These are phyloP conservation scores for Melanerpes aurifrons DNA, from an alignment of 2,113 vertebrate genomes.

Conservation along the genomic window DNA sequence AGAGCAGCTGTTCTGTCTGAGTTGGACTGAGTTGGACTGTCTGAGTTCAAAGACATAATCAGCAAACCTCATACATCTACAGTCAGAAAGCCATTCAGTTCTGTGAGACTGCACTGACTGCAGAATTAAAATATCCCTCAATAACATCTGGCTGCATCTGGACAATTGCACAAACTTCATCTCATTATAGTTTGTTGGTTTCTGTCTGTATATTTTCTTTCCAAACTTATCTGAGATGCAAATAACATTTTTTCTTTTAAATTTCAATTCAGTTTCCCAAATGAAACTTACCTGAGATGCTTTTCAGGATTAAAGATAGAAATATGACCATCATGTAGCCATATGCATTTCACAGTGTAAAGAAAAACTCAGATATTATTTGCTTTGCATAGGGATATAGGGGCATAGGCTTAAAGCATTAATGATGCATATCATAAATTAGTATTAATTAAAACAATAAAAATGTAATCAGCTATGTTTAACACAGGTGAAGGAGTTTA, in stretches of 20 bases:
- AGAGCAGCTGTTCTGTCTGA: constrained; percentile 72
- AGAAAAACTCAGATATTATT: neutral
- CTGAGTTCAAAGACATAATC: constrained; percentile 76
- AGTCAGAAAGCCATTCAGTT: constrained; percentile 53
- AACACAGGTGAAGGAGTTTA: neutral
- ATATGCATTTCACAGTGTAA: neutral
- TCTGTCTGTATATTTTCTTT: constrained; percentile 23
- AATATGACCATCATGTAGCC: neutral
- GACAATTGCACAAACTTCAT: constrained; percentile 33
- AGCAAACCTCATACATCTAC: constrained; percentile 54
- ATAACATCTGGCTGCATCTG: constrained; percentile 82
- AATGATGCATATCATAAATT: neutral
- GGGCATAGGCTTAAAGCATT: neutral
- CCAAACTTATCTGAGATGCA: constrained; percentile 37
- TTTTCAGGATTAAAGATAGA: neutral
- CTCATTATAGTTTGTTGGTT: constrained; percentile 56
- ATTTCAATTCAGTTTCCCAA: neutral
- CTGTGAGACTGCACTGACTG: constrained; percentile 18
- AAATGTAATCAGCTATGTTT: neutral
- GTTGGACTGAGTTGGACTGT: constrained; percentile 68
- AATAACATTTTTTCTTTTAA: neutral
- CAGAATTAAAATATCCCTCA: constrained; percentile 52
- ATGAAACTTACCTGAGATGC: neutral
- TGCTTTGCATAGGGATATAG: neutral
- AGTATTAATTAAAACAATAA: neutral